These are phyloP conservation scores for Sebastes reedi DNA, from an alignment of 2,797 vertebrate genomes.

Conservation along the genomic window DNA sequence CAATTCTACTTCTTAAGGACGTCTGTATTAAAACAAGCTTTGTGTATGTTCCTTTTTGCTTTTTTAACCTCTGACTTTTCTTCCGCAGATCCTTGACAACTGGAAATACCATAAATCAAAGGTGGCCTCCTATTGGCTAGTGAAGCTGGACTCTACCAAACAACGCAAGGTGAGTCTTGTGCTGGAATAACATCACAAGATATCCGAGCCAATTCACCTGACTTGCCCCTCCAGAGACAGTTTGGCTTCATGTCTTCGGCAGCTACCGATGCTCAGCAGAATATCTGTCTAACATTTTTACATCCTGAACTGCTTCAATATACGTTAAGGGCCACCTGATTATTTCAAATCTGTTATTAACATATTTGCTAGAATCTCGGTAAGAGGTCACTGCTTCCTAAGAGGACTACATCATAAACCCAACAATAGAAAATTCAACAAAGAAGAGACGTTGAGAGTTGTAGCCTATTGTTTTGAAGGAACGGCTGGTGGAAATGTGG, in stretches of 20 bases:
- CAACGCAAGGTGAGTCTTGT: conserved; percentile 90
- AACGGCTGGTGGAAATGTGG: background rate
- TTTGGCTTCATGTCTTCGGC: background rate
- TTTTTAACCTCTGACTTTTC: conserved; percentile 2
- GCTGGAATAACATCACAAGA: background rate
- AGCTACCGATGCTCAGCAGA: background rate
- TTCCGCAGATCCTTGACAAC: conserved; percentile 93
- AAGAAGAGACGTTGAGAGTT: background rate
- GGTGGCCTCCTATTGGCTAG: conserved; percentile 96
- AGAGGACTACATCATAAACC: background rate
- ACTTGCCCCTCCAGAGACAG: background rate
- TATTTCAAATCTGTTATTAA: background rate
- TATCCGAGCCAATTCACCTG: background rate
- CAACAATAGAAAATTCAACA: background rate
- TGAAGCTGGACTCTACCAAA: conserved; percentile 95
- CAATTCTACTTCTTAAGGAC: background rate
- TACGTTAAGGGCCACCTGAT: background rate
- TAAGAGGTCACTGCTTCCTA: background rate
- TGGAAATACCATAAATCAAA: conserved; percentile 99
- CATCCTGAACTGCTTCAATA: background rate
- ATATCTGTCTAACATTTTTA: background rate
- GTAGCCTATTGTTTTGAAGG: background rate
- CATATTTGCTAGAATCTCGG: background rate
- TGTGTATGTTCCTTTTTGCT: background rate
- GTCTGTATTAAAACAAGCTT: background rate